Percentiles rank a stretch among this genome's conserved stretches.
phyloP scores from a whole-genome alignment of 2,888 invertebrate genomes.

The Cryptosula pallasiana region DNA sequence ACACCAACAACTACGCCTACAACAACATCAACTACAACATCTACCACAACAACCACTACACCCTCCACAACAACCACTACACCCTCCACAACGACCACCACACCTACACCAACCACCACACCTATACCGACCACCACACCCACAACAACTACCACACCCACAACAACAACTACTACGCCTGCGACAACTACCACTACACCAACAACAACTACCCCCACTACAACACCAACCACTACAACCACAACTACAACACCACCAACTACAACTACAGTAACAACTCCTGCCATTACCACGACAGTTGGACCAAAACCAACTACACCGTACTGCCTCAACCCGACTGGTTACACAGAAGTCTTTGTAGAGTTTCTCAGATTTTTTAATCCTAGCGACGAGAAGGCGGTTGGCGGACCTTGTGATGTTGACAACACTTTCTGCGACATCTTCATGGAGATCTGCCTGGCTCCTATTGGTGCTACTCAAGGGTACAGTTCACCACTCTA shows the following conservation, averaged over 20 bases:
- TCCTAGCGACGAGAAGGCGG: not conserved
- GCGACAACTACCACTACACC: constrained; percentile 2
- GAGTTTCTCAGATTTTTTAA: constrained; percentile 1
- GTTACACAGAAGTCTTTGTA: not conserved
- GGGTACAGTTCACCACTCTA: not conserved
- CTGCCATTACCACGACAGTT: not conserved
- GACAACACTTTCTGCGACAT: not conserved
- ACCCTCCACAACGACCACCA: not conserved
- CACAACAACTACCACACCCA: constrained; percentile 1
- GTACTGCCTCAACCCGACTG: not conserved
- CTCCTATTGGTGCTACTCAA: not conserved
- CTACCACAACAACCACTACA: not conserved
- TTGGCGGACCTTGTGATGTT: not conserved
- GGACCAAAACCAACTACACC: not conserved
- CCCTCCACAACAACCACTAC: constrained; percentile 1
- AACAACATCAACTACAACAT: not conserved
- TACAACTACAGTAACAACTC: not conserved
- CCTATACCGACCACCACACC: not conserved
- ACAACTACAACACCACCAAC: not conserved
- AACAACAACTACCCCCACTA: not conserved
- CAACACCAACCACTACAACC: not conserved
- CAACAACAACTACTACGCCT: constrained; percentile 4
- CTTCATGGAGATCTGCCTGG: constrained; percentile 2
- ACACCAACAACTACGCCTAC: constrained; percentile 5
- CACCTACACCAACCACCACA: not conserved